Evolutionary conservation across 2,888 invertebrate species (phyloP).

Genomic region (Pseudococcus jackbeardsleyi): DNA sequence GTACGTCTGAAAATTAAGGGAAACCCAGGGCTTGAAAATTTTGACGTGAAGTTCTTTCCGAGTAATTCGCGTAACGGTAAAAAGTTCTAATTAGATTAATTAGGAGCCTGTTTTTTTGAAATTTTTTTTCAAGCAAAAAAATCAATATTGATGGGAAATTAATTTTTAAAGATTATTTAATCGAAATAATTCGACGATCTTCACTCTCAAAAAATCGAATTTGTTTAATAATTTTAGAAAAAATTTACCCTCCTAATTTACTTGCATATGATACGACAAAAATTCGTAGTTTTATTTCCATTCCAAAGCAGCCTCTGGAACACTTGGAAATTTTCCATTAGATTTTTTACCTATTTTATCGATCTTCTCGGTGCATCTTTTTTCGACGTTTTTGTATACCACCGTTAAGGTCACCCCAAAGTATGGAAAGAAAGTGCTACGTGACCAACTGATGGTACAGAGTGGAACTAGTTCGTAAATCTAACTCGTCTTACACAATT

Average conservation of each 20-base stretch:
- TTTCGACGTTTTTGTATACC: not conserved
- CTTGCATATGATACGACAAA: no score
- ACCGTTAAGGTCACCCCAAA: not conserved
- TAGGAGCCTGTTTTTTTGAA: not conserved
- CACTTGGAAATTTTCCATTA: not conserved
- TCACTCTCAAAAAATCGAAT: no score
- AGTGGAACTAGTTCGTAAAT: slow-evolving; percentile 39
- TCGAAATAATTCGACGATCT: no score
- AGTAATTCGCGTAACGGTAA: no score
- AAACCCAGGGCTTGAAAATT: no score
- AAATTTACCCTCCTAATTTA: no score
- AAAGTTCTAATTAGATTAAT: not conserved
- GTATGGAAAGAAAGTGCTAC: slow-evolving; percentile 27
- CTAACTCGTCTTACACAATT: slow-evolving; percentile 30
- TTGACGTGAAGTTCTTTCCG: no score
- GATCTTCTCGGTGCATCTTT: not conserved
- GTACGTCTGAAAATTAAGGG: not conserved
- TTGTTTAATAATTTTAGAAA: no score
- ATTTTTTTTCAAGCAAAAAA: not conserved
- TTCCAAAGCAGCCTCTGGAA: no score
- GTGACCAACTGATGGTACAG: slow-evolving; percentile 19
- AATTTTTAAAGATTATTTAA: no score
- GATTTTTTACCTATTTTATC: not conserved
- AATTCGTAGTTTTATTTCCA: no score
- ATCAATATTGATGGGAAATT: no score